Percentiles rank a stretch among this genome's conserved stretches.
These are phyloP conservation scores for Drosophila santomea DNA, from an alignment of 1,140 invertebrate species.

Conservation along the genomic window DNA sequence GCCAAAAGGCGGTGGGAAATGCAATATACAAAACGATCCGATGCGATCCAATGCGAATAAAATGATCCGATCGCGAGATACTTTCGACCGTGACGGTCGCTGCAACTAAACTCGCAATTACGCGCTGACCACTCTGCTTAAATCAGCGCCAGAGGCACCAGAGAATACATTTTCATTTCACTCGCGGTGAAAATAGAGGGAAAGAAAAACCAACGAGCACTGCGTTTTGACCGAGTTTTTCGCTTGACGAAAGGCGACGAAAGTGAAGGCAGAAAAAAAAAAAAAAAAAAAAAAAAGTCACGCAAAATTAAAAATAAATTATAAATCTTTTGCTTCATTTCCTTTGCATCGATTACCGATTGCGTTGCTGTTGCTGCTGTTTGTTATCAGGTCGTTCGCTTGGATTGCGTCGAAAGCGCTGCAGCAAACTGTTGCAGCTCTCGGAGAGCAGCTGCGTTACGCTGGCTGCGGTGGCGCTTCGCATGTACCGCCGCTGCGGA, in stretches of 20 bases:
- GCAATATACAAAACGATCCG: constrained; percentile 11
- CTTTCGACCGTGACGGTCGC: constrained; percentile 52
- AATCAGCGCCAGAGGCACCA: constrained; percentile 51
- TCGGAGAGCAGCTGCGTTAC: constrained; percentile 93
- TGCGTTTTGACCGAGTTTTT: constrained; percentile 79
- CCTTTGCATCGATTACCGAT: constrained; percentile 80
- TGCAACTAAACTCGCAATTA: constrained; percentile 58
- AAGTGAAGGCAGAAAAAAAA: constrained; percentile 3
- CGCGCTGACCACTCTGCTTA: constrained; percentile 53
- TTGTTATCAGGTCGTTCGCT: constrained; percentile 86
- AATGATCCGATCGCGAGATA: constrained; percentile 48
- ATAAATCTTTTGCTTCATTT: constrained; percentile 71
- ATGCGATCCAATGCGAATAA: neutral
- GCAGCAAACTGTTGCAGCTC: constrained; percentile 92
- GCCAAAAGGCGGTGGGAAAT: constrained; percentile 24
- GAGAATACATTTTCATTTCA: constrained; percentile 34
- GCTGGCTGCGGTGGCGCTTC: constrained; percentile 91
- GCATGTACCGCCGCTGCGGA: constrained; percentile 89
- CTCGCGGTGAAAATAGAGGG: constrained; percentile 55
- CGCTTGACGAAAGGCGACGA: constrained; percentile 42
- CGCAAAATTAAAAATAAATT: constrained; percentile 79
- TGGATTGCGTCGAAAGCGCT: constrained; percentile 90
- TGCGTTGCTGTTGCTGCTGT: constrained; percentile 63
- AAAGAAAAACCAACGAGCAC: constrained; percentile 42
- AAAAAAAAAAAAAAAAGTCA: constrained; percentile 27